phyloP scores from a whole-genome alignment of 1,140 invertebrate genomes.

The Drosophila tropicalis region DNA sequence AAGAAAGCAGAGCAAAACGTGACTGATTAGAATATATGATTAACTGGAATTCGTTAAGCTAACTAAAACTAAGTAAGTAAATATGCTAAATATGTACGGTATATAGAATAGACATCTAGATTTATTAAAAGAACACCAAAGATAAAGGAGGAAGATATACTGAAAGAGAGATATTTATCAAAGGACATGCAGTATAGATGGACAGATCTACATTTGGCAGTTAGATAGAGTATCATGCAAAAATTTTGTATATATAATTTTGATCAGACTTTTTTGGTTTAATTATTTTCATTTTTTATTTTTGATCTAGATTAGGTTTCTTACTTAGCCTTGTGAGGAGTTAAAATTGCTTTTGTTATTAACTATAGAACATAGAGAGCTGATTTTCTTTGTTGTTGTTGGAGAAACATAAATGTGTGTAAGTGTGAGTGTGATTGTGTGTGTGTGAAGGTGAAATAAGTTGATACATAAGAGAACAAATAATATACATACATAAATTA shows the following conservation, averaged over 20 bases:
- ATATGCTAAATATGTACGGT: neutral
- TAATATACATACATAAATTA: conserved; percentile 31
- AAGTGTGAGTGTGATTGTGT: neutral
- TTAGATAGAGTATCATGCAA: conserved; percentile 49
- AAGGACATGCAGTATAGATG: conserved; percentile 38
- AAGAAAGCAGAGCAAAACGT: conserved; percentile 7
- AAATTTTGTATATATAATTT: conserved; percentile 43
- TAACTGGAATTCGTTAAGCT: conserved; percentile 8
- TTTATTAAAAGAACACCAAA: conserved; percentile 32
- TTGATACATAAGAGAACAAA: neutral
- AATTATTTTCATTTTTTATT: neutral
- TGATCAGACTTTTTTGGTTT: conserved; percentile 17
- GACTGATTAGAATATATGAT: conserved; percentile 42
- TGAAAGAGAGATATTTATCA: conserved; percentile 38
- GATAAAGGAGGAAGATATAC: neutral
- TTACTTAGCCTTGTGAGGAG: conserved; percentile 79
- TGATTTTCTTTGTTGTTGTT: conserved; percentile 39
- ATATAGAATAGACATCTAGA: conserved; percentile 54
- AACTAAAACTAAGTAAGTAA: conserved; percentile 9
- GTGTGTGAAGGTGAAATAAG: neutral
- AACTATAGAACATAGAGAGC: conserved; percentile 74
- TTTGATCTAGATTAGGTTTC: conserved; percentile 26
- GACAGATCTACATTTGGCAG: conserved; percentile 10
- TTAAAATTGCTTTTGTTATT: conserved; percentile 67
- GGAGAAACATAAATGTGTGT: neutral